Base-by-base conservation (phyloP, 2,888 invertebrate genomes). In the Phortica magna region DNA sequence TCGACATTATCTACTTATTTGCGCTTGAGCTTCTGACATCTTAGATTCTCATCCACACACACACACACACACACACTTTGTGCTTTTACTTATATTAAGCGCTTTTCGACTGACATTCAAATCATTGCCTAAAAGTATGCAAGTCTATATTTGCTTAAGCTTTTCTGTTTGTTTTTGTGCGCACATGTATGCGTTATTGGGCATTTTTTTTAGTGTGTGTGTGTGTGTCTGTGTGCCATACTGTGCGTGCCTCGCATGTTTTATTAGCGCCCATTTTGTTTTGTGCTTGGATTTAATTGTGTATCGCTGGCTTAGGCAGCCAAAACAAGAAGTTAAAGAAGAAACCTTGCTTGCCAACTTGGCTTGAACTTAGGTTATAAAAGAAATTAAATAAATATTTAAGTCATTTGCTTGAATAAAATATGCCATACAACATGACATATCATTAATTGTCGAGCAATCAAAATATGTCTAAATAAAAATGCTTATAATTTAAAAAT, bases 21-120 rank as follows among this genome's bases (percentile, higher is more conserved):
- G 6, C 19, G 43, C 19, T 68, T 48, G 55, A 55, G 55, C 17
- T n/a, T 55, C 14, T 31, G 31, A 31, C 31, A 31, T 31, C 22
- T 22, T 61, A 61, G 61, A 61, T 61, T 19, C 19, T 31, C 17
- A 61, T 4, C 17, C 17, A 61, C 31, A 31, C 31, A 31, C 31
- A 31, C 31, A 31, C 3, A 31, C 31, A 31, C 1, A 31, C 31
- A 31, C 3, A 31, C 31, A 22, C 17, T 61, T 61, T 61, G 3
- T 61, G 9, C 19, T 59, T 1, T 59, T 59, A 14, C 70, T 19
- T 70, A 10, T 9, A 48, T 41, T 22, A 22, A 17, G 22, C 53
- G 48, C 71, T 61, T 77, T 77, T 77, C 73, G 61, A 73, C 61
- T 73, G 70, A 17, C 70, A 70, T 22, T 77, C 59, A 72, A 71